A percentile compares a stretch with the other conserved stretches of the same genome.
These are phyloP conservation scores for Brienomyrus longianalis DNA, from an alignment of 2,113 vertebrate genomes.

Conservation along the genomic window DNA sequence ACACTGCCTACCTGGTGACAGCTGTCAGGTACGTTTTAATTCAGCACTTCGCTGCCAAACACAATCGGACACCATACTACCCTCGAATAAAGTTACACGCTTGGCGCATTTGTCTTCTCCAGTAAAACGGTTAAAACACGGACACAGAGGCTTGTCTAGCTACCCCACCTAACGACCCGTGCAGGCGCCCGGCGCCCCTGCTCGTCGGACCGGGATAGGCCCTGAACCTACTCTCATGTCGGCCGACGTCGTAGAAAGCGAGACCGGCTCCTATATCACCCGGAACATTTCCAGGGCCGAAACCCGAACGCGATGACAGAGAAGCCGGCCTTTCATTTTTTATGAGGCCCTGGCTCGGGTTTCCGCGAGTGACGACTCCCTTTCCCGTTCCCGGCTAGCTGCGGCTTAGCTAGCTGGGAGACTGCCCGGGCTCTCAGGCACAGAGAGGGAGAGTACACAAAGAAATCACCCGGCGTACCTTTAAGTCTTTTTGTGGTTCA, in stretches of 20 bases:
- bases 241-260: background rate
- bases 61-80: background rate
- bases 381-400: background rate
- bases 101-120: background rate
- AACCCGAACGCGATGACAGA: background rate
- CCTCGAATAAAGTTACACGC: background rate
- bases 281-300: background rate
- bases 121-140: background rate
- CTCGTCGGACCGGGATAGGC: background rate
- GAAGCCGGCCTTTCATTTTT: slow-evolving; percentile 17
- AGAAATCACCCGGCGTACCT: slow-evolving; percentile 41
- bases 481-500: slow-evolving; percentile 11
- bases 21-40: background rate
- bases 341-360: slow-evolving; percentile 7
- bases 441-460: slow-evolving; percentile 19
- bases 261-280: background rate
- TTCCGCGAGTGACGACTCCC: background rate
- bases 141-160: background rate
- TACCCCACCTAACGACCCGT: background rate
- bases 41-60: background rate
- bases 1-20: background rate
- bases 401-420: slow-evolving; percentile 12
- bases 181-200: background rate
- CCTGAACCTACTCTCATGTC: background rate
- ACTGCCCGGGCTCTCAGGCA: background rate